These are phyloP conservation scores for Tauraco erythrolophus DNA, from an alignment of 2,113 vertebrate genomes.

Conservation along the genomic window DNA sequence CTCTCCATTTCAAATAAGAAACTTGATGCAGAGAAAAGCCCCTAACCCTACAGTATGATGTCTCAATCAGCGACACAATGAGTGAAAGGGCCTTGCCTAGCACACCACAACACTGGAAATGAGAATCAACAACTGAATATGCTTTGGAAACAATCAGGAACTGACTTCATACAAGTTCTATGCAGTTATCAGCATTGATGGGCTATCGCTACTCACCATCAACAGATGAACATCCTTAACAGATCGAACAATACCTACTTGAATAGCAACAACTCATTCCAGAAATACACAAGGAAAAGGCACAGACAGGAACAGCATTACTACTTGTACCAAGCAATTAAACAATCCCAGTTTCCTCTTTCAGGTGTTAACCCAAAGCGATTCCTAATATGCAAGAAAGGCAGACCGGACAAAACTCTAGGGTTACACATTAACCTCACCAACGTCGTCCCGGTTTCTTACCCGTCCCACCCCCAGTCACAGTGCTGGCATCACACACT, in stretches of 20 bases:
- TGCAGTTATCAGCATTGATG: not conserved
- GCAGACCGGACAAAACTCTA: not conserved
- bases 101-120: not conserved
- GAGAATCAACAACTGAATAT: not conserved
- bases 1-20: not conserved
- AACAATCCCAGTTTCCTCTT: not conserved
- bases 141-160: not conserved
- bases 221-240: not conserved
- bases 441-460: rapidly evolving
- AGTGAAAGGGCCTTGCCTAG: not conserved
- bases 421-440: not conserved
- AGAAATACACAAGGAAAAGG: rapidly evolving
- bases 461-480: rapidly evolving
- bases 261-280: not conserved
- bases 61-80: not conserved
- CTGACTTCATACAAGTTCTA: not conserved
- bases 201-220: not conserved
- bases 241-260: not conserved
- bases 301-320: not conserved
- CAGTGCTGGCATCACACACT: not conserved
- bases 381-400: not conserved
- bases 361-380: not conserved
- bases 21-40: rapidly evolving
- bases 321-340: not conserved
- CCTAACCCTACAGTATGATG: not conserved